Conservation (phyloP, 2,113 vertebrate species). For the Seriola quinqueradiata region DNA sequence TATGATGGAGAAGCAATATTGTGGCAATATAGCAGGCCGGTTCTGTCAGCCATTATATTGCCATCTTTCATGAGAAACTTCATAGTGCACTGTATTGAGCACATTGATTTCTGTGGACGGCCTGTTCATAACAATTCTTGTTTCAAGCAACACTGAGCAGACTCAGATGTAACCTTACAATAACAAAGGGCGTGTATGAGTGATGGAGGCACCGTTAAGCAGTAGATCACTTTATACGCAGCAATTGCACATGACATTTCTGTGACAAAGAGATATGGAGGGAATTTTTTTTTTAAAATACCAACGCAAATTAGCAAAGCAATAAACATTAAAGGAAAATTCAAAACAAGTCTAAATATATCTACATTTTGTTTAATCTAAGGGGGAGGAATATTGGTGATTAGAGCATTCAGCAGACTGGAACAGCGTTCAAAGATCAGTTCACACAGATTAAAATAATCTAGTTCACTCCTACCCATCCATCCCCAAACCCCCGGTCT, state of each 20-base stretch:
- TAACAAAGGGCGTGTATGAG: constrained; percentile 34
- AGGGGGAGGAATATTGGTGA: neutral
- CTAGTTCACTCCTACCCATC: too few species aligned
- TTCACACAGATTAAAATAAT: too few species aligned
- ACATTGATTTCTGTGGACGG: constrained; percentile 59
- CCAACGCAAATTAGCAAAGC: neutral
- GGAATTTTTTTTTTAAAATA: neutral
- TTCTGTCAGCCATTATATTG: constrained; percentile 42
- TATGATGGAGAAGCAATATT: constrained; percentile 63
- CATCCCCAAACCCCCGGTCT: too few species aligned
- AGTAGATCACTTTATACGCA: constrained; percentile 10
- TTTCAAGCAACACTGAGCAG: constrained; percentile 27
- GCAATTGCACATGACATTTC: neutral
- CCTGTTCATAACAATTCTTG: constrained; percentile 47
- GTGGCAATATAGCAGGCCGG: constrained; percentile 32
- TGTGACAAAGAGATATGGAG: neutral
- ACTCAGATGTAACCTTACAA: constrained; percentile 5
- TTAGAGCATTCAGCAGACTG: neutral
- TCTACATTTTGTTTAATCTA: neutral
- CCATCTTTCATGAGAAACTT: constrained; percentile 53
- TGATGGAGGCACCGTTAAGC: constrained; percentile 2
- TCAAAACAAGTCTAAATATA: neutral
- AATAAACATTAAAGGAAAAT: neutral
- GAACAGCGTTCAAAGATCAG: too few species aligned
- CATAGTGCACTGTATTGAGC: constrained; percentile 18